Evolutionary conservation across 2,888 invertebrate genomes (phyloP), one percentile per base, ranked within the genome.

Genomic region (Chymomyza caudatula): DNA sequence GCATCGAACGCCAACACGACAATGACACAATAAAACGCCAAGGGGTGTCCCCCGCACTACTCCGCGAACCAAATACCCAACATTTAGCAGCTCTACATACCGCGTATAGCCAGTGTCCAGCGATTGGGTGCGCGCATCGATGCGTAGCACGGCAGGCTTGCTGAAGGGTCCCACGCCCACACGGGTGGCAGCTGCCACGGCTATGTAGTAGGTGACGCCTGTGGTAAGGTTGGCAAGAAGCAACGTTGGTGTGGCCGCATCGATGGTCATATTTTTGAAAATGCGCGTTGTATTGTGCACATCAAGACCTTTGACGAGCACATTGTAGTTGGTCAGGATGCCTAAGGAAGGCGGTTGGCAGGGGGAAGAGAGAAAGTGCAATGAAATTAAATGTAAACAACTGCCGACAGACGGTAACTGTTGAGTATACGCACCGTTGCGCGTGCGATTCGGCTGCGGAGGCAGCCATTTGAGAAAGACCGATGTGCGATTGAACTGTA

Each of bases 381-480:
- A 71, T 74, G 75, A 77, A 77, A 80, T 84, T 75, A 77, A 83
- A 72, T 78, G 75, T 80, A 73, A 69, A 66, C 64, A 68, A 77
- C 67, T 68, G 66, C 63, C 52, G 55, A 5, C 22, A 47, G 15
- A 44, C 23, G 23, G 43, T 47, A 13, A n/a, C 3, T 2, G 29
- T 37, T 37, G 29, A 37, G 29, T 37, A 60, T 78, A 84, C 85
- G 66, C 81, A 90, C 98, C 98, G 90, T 98, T 97, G 86, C 95
- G 94, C 59, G 94, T 92, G 73, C 93, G 92, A 53, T 92, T 88
- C 54, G 94, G 93, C 69, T 87, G 85, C 4, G 97, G 97, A 43
- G 96, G 94, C 83, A 94, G 94, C 97, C 97, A 97, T 91, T 96
- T 94, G 82, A 96, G 91, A 90, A 93, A 94, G 69, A 96, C 94